A percentile compares a stretch with the other conserved stretches of the same genome.
Evolutionary conservation across 2,797 vertebrate genomes (phyloP).

Genomic region (Tinamus major): DNA sequence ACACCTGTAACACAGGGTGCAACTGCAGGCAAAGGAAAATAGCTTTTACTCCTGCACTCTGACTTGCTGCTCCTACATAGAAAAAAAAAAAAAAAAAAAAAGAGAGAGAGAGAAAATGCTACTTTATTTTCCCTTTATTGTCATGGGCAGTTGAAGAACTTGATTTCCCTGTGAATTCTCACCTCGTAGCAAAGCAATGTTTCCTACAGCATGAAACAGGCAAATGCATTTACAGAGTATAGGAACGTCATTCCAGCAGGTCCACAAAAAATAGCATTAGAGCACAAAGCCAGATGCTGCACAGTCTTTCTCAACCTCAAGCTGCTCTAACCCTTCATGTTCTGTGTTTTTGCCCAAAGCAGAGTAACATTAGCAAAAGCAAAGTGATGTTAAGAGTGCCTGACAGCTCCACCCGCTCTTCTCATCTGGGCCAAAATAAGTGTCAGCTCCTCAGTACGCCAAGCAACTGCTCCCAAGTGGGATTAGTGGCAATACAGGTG

Average conservation of each 20-base stretch:
- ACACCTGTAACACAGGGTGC: fast-evolving
- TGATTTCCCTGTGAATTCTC: neutral
- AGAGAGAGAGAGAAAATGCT: neutral
- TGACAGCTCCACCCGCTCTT: neutral
- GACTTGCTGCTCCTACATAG: neutral
- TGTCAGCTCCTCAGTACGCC: neutral
- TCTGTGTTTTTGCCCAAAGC: neutral
- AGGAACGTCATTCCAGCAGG: neutral
- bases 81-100: neutral
- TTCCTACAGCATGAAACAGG: neutral
- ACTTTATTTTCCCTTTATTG: neutral
- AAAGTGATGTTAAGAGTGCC: neutral
- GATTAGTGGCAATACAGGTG: neutral
- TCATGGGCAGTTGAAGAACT: neutral
- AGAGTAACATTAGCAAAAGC: neutral
- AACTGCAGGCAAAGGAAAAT: neutral
- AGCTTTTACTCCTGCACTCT: neutral
- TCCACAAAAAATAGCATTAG: neutral
- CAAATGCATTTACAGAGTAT: neutral
- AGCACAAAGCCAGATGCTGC: neutral
- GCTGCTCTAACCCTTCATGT: neutral
- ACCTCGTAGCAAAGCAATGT: neutral
- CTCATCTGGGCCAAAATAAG: neutral
- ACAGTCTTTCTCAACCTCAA: neutral
- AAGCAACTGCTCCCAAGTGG: fast-evolving